phyloP scores from a whole-genome alignment of 2,113 vertebrate genomes.

The Helogale parvula region DNA sequence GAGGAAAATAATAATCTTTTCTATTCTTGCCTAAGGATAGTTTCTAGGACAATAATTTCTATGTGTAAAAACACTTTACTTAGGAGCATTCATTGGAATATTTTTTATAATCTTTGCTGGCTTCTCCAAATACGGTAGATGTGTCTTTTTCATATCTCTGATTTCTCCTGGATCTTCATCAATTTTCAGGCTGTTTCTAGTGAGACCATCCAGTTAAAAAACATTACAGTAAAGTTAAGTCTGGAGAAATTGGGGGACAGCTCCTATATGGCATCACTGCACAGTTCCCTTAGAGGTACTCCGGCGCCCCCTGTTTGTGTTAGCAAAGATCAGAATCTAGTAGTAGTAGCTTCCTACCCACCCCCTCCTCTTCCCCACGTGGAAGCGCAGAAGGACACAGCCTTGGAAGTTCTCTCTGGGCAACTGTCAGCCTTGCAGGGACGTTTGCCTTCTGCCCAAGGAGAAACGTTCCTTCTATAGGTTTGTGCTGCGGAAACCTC shows the following conservation, averaged over 20 bases:
- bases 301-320: background rate
- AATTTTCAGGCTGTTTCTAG: background rate
- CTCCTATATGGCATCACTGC: background rate
- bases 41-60: background rate
- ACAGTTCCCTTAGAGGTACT: background rate
- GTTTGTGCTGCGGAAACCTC: background rate
- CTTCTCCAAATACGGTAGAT: background rate
- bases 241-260: background rate
- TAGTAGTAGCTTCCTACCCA: too few relatives aligned
- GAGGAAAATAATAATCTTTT: background rate
- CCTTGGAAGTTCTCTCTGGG: background rate
- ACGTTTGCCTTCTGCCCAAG: background rate
- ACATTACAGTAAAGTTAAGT: background rate
- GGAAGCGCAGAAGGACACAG: background rate
- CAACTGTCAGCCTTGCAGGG: background rate
- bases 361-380: background rate
- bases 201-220: background rate
- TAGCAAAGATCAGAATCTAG: background rate
- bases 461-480: background rate
- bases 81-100: background rate
- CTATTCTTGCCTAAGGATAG: background rate
- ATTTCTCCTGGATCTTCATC: background rate
- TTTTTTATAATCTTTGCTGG: background rate
- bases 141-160: background rate
- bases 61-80: background rate